Evolutionary conservation across 1,140 invertebrate species (phyloP).

Genomic region (Pentalonia nigronervosa): DNA sequence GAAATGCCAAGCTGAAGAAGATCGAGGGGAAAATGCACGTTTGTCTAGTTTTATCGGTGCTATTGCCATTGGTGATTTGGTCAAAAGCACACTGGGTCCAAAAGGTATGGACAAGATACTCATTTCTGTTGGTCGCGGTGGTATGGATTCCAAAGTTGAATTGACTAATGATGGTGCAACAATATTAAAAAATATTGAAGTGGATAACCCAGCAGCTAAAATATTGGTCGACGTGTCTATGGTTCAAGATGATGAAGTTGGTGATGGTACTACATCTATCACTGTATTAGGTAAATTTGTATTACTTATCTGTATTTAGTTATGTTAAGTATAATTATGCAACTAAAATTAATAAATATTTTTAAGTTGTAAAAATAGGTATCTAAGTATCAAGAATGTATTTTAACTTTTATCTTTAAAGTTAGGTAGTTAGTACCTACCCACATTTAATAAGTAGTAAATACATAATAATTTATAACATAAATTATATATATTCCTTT

Average conservation of each 20-base stretch:
- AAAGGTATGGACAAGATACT: conserved; percentile 99
- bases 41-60: conserved; percentile 97
- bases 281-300: conserved; percentile 80
- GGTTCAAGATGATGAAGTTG: conserved; percentile 99
- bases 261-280: conserved; percentile 99
- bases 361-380: too few relatives aligned
- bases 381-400: too few relatives aligned
- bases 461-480: background rate
- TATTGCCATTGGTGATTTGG: conserved; percentile 97
- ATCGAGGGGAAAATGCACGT: conserved; percentile 94
- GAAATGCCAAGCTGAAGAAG: conserved; percentile 95
- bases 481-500: too few relatives aligned
- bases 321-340: too few relatives aligned
- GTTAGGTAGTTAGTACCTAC: background rate
- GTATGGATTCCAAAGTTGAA: conserved; percentile 75
- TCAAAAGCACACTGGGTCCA: conserved; percentile 97
- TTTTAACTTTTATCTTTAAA: too few relatives aligned
- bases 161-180: conserved; percentile 99
- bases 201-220: conserved; percentile 99
- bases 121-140: conserved; percentile 80
- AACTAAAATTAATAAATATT: too few relatives aligned
- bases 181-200: conserved; percentile 94
- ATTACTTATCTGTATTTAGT: background rate
- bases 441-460: background rate
- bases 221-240: conserved; percentile 98